Evolutionary conservation across 2,797 vertebrate genomes (phyloP), one percentile per base, ranked within the genome.

Genomic region (Lutjanus argentimaculatus): DNA sequence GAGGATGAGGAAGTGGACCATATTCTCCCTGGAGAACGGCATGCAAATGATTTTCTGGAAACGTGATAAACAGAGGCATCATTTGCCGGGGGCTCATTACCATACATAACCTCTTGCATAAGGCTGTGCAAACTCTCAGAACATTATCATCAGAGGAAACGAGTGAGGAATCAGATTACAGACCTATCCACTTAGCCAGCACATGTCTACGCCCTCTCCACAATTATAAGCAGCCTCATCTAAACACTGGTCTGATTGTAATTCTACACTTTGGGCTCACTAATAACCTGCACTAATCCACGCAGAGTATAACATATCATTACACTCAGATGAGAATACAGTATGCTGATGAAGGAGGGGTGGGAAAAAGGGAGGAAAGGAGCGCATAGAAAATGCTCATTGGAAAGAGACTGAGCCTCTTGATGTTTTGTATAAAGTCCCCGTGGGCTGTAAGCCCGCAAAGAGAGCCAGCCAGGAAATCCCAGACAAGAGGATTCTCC

Each of bases 281-380:
- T 91, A 93, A 93, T 93, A 92, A 94, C 85, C 80, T 82, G 75
- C 66, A 67, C 88, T 93, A 93, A 93, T 94, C 89, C 81, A 91
- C 21, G 45, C 75, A 46, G 63, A 72, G 62, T 72, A 75, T 68
- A 92, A 91, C 87, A 89, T 90, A 91, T 90, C 79, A 93, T 93
- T 94, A 93, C 71, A 84, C 72, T 64, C 68, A 56, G 84, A 85
- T n/a, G 80, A 90, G 83, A 82, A 84, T 80, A 80, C 80, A 72
- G 82, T 70, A 75, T 67, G 65, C 46, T 79, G 75, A 69, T 68
- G 77, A 73, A 79, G 74, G 64, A 68, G 68, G 74, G 82, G 67
- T 46, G 66, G 77, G 62, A 67, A 72, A 77, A n/a, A 19, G 48
- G 43, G 56, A 25, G 10, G 52, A 40, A 72, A 67, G 67, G 74